These are phyloP conservation scores for Polyploca ridens DNA, from an alignment of 2,888 invertebrate genomes.

Conservation along the genomic window DNA sequence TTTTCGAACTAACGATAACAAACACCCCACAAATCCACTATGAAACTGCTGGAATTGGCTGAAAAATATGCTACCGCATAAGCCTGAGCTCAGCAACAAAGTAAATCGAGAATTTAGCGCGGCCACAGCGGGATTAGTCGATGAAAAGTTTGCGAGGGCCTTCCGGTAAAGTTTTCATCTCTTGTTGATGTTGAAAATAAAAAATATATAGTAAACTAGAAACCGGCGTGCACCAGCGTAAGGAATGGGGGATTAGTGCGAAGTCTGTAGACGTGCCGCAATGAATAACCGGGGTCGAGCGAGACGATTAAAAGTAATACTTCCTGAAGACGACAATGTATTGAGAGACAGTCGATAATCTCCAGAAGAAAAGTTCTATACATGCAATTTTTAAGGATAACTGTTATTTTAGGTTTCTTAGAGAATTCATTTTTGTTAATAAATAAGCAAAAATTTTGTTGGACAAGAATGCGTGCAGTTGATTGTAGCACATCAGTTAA, in stretches of 20 bases:
- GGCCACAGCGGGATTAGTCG: constrained; percentile 73
- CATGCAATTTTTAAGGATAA: neutral
- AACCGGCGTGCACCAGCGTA: constrained; percentile 48
- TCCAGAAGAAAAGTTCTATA: neutral
- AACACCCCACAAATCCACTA: constrained; percentile 67
- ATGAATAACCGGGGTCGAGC: constrained; percentile 58
- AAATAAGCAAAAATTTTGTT: no score
- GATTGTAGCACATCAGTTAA: no score
- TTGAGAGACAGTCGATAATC: constrained; percentile 16
- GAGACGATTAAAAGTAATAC: constrained; percentile 58
- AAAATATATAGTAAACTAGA: constrained; percentile 50
- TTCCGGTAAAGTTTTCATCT: constrained; percentile 73
- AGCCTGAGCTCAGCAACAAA: constrained; percentile 71
- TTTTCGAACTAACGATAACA: constrained; percentile 70
- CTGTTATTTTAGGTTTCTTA: neutral
- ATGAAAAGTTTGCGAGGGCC: constrained; percentile 65
- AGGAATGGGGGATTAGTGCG: constrained; percentile 53
- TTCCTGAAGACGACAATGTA: constrained; percentile 46
- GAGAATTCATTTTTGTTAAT: no score
- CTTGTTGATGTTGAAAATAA: constrained; percentile 72
- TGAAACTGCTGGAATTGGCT: constrained; percentile 64
- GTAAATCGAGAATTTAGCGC: constrained; percentile 79
- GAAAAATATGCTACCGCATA: constrained; percentile 77
- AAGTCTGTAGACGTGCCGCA: constrained; percentile 51
- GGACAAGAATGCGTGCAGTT: no score